Evolutionary conservation across 2,888 invertebrate species (phyloP).

Genomic region (Drosophila algonquin): DNA sequence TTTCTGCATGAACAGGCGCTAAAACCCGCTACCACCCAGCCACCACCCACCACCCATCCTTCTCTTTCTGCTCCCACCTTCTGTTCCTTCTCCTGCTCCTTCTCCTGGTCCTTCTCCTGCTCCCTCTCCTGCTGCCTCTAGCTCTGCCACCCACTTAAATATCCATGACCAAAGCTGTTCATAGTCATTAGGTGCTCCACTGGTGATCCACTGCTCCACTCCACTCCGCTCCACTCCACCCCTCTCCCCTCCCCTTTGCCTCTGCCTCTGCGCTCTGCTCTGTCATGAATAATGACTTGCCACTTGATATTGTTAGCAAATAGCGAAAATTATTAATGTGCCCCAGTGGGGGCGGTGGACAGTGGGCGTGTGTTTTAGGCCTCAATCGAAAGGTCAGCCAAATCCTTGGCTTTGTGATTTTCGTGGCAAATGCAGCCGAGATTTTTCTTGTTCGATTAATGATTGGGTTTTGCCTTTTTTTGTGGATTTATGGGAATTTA

Average conservation of each 20-base stretch:
- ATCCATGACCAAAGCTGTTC: slow-evolving; percentile 56
- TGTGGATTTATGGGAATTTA: not conserved
- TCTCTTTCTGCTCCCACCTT: not conserved
- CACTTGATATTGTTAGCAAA: slow-evolving; percentile 72
- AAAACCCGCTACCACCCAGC: not conserved
- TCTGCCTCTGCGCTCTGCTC: slow-evolving; percentile 9
- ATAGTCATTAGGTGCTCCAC: slow-evolving; percentile 69
- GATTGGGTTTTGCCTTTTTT: not conserved
- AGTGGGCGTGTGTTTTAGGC: slow-evolving; percentile 18
- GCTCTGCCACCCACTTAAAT: slow-evolving; percentile 30
- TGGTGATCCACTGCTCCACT: not conserved
- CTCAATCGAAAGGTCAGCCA: slow-evolving; percentile 26
- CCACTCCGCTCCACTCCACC: not conserved
- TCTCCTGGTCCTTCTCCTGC: not conserved
- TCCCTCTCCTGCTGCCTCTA: not conserved
- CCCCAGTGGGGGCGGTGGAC: not conserved
- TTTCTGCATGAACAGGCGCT: slow-evolving; percentile 74
- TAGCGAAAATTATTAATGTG: slow-evolving; percentile 71
- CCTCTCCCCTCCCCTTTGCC: not conserved
- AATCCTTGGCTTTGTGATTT: slow-evolving; percentile 2
- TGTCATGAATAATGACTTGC: slow-evolving; percentile 73
- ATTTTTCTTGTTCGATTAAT: not conserved
- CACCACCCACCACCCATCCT: not conserved
- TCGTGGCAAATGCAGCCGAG: slow-evolving; percentile 1
- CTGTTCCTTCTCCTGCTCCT: not conserved